Percentiles rank a stretch among this genome's conserved stretches.
Evolutionary conservation across 1,140 invertebrate species (phyloP).

Genomic region (Subanguina moxae): DNA sequence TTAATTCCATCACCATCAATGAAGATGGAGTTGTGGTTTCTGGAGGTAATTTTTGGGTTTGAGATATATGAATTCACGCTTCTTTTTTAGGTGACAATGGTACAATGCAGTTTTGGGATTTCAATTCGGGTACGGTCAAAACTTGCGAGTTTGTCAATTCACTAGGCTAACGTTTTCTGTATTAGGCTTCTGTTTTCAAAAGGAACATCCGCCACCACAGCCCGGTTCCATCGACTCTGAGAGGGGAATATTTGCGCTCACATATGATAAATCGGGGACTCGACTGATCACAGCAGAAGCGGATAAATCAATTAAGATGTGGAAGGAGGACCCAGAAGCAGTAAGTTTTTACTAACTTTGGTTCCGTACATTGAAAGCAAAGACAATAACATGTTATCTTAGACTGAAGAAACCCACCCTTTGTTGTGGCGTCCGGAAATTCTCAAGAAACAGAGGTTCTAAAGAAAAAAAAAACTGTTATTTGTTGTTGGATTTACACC

Average conservation of each 20-base stretch:
- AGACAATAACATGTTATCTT: constrained; percentile 62
- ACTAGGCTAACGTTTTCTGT: no score
- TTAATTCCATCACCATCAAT: constrained; percentile 92
- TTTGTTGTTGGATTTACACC: no score
- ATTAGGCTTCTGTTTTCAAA: constrained; percentile 89
- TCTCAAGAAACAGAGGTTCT: constrained; percentile 67
- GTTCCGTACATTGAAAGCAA: no score
- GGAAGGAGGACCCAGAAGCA: constrained; percentile 92
- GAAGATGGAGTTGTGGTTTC: constrained; percentile 89
- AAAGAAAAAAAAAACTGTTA: constrained; percentile 3
- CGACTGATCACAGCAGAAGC: constrained; percentile 92
- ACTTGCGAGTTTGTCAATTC: no score
- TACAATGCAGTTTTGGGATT: constrained; percentile 97
- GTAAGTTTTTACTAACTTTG: constrained; percentile 63
- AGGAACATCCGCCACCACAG: constrained; percentile 73
- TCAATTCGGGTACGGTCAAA: constrained; percentile 69
- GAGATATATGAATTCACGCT: not conserved
- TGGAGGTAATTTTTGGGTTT: constrained; percentile 67
- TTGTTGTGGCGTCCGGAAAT: constrained; percentile 95
- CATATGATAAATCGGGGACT: constrained; percentile 86
- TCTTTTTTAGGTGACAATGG: constrained; percentile 76
- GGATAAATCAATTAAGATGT: constrained; percentile 98
- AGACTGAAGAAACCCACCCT: constrained; percentile 91
- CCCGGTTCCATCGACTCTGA: constrained; percentile 99
- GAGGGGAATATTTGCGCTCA: constrained; percentile 90